A percentile compares a stretch with the other conserved stretches of the same genome.
Evolutionary conservation across 1,140 invertebrate species (phyloP).

Genomic region (Brevipalpus yothersi): DNA sequence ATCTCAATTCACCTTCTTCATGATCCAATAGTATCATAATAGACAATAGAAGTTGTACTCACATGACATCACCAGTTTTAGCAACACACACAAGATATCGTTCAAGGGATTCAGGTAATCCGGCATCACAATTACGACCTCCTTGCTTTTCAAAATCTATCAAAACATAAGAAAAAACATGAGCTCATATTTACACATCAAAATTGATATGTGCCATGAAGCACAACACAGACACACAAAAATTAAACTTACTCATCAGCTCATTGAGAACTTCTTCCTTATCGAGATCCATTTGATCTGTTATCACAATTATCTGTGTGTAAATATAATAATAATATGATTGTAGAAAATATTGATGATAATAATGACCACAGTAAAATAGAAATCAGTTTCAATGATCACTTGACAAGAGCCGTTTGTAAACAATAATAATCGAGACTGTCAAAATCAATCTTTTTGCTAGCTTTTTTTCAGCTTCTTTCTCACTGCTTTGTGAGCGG

Average conservation of each 20-base stretch:
- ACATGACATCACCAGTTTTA: constrained; percentile 69
- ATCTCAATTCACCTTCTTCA: not conserved
- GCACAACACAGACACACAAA: no score
- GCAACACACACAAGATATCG: constrained; percentile 72
- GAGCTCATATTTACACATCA: not conserved
- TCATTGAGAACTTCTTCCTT: not conserved
- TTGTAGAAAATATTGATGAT: no score
- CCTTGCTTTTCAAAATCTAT: constrained; percentile 52
- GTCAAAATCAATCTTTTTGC: no score
- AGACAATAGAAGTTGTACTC: constrained; percentile 10
- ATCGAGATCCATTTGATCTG: not conserved
- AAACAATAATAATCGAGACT: no score
- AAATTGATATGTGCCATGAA: not conserved
- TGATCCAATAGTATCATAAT: not conserved
- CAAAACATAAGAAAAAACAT: not conserved
- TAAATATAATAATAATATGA: not conserved
- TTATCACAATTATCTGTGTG: no score
- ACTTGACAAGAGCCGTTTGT: no score
- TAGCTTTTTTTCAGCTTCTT: no score
- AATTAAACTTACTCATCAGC: not conserved
- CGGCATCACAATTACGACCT: constrained; percentile 24
- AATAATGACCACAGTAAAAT: no score
- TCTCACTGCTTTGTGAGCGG: no score
- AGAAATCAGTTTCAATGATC: no score
- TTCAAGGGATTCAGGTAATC: constrained; percentile 60